A percentile compares a stretch with the other conserved stretches of the same genome.
These are phyloP conservation scores for Pseudochaenichthys georgianus DNA, from an alignment of 2,797 vertebrate species.

Conservation along the genomic window DNA sequence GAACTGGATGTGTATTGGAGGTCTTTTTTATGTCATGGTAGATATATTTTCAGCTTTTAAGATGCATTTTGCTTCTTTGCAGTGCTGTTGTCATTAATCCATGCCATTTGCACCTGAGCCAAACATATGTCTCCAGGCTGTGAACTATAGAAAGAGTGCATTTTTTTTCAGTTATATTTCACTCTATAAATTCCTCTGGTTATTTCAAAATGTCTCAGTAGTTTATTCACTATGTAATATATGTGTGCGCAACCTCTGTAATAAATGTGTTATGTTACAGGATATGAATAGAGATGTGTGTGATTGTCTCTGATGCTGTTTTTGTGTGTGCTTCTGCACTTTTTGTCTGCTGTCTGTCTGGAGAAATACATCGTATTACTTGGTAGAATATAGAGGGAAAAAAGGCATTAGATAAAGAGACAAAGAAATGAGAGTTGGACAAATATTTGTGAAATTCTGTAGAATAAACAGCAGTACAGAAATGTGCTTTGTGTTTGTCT, in stretches of 20 bases:
- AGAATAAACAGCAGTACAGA: neutral
- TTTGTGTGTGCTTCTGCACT: neutral
- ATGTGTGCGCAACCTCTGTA: neutral
- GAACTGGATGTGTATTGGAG: neutral
- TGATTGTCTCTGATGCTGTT: constrained; percentile 6
- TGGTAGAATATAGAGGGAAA: neutral
- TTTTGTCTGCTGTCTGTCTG: neutral
- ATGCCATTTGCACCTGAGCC: neutral
- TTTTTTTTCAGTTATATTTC: neutral
- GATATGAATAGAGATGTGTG: neutral
- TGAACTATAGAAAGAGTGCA: neutral
- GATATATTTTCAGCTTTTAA: neutral
- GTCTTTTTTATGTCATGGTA: neutral
- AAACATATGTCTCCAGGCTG: neutral
- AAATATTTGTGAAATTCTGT: neutral
- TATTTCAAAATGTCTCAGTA: neutral
- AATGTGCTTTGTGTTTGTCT: neutral
- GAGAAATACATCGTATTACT: neutral
- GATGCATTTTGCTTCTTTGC: neutral
- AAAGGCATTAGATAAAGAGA: neutral
- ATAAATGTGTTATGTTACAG: neutral
- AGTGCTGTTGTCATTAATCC: neutral
- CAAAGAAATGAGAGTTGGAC: neutral
- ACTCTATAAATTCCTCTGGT: neutral
- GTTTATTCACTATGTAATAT: neutral